phyloP scores from a whole-genome alignment of 2,888 invertebrate species.

The Heliconius sara region DNA sequence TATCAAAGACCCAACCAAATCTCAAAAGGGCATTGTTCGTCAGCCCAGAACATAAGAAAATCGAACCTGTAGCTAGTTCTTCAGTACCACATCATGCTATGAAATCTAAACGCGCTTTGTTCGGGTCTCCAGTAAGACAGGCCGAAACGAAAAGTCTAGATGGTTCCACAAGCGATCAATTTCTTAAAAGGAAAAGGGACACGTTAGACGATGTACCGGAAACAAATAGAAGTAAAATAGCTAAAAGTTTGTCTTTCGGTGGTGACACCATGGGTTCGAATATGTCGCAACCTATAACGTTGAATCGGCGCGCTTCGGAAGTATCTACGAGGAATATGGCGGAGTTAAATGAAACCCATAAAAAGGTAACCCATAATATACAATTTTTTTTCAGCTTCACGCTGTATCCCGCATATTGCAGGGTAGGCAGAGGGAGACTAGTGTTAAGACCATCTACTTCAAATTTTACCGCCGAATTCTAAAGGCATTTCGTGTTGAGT shows the following conservation, averaged over 20 bases:
- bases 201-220: constrained; percentile 68
- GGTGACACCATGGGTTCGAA: constrained; percentile 63
- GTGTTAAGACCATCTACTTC: neutral
- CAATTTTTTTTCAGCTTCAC: neutral
- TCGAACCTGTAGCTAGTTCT: constrained; percentile 64
- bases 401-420: neutral
- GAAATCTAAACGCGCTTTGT: constrained; percentile 87
- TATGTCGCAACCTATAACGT: constrained; percentile 54
- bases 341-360: constrained; percentile 85
- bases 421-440: neutral
- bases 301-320: constrained; percentile 73
- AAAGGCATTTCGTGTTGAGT: neutral
- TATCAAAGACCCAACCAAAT: constrained; percentile 70
- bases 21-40: constrained; percentile 89
- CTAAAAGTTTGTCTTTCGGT: constrained; percentile 85
- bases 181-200: constrained; percentile 79
- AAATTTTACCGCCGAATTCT: neutral
- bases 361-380: too few relatives aligned
- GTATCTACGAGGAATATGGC: constrained; percentile 62
- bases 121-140: constrained; percentile 83
- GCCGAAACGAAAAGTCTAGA: constrained; percentile 74
- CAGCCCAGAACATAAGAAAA: constrained; percentile 85
- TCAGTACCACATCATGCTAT: constrained; percentile 77
- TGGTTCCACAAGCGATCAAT: constrained; percentile 64
- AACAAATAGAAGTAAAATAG: constrained; percentile 75